Evolutionary conservation across 30 jellyfish, hydroid and myxozoan species (phyloP), one percentile per base, ranked within the genome.

Genomic region (Turritopsis dohrnii): DNA sequence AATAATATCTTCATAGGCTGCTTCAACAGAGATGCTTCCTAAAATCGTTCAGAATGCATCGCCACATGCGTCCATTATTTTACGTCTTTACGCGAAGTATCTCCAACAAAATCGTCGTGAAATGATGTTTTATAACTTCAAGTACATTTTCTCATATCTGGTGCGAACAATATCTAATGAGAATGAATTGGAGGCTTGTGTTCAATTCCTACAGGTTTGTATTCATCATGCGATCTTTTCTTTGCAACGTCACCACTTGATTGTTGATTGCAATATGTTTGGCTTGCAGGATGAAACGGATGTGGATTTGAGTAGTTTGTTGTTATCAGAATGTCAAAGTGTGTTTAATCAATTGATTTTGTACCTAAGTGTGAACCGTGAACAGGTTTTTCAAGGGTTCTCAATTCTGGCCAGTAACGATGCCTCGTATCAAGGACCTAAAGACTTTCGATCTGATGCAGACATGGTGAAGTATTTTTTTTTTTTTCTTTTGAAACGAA

Each of bases 131-230:
- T 79, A 82, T 86, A 91, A 91, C 75, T 91, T 91, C 89, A 84
- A 84, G 71, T 88, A 88, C 87, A 87, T 84, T 1, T 91, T 91
- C 79, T 88, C 97, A 26, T 84, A 83, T 69, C 82, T 91, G 65
- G 87, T 91, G 27, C 84, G 97, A 52, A 69, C 80, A 18, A 76
- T 81, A 7, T 85, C 95, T 28, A 60, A 71, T 16, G 91, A 87
- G 21, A 8, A 79, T 7, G 96, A 91, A 23, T 87, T 91, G 54
- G 89, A 91, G 80, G 79, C 81, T 25, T 83, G 95, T 28, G 53
- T 91, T 71, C 85, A 85, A 7, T 91, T 66, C 71, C 66, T 91
- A n/a, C 96, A 91, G 97, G 97, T 91, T 52, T n/a, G n/a, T n/a
- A n/a, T n/a, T n/a, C n/a, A n/a, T n/a, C n/a, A n/a, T n/a, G n/a